Percentiles rank a stretch among this genome's conserved stretches.
These are phyloP conservation scores for Echeneis naucrates DNA, from an alignment of 2,797 vertebrate genomes.

Conservation along the genomic window DNA sequence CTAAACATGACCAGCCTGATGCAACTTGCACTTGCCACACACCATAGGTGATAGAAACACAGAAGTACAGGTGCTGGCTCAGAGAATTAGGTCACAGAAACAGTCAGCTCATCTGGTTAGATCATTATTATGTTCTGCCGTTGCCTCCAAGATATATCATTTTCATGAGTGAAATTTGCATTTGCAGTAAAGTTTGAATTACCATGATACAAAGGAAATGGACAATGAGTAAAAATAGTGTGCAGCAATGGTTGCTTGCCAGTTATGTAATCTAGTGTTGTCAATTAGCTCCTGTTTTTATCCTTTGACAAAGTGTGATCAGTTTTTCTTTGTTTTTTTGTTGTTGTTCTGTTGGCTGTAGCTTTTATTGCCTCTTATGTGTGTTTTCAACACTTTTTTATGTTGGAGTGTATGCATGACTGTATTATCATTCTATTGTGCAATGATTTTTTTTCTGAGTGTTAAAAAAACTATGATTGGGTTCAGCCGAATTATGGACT, in stretches of 20 bases:
- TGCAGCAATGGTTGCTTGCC: too few relatives aligned
- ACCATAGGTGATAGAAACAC: not conserved
- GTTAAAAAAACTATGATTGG: not conserved
- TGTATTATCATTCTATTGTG: not conserved
- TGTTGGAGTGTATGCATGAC: too few relatives aligned
- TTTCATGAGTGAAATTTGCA: too few relatives aligned
- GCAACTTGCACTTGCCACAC: not conserved
- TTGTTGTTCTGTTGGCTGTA: not conserved
- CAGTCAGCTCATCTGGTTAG: not conserved
- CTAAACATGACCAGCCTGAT: not conserved
- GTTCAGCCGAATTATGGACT: slow-evolving; percentile 1
- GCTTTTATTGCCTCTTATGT: not conserved
- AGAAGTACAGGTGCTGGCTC: too few relatives aligned
- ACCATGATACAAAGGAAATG: not conserved
- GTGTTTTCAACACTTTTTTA: not conserved
- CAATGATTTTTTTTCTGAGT: not conserved
- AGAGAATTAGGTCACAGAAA: too few relatives aligned
- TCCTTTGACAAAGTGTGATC: too few relatives aligned
- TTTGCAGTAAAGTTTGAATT: not conserved
- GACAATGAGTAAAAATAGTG: not conserved
- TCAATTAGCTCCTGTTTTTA: not conserved
- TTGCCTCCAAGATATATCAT: too few relatives aligned
- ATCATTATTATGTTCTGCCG: too few relatives aligned
- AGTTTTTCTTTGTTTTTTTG: not conserved
- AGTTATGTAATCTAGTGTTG: not conserved